Base-by-base conservation (phyloP, 2,888 invertebrate species). In the Drosophila meridiana region DNA sequence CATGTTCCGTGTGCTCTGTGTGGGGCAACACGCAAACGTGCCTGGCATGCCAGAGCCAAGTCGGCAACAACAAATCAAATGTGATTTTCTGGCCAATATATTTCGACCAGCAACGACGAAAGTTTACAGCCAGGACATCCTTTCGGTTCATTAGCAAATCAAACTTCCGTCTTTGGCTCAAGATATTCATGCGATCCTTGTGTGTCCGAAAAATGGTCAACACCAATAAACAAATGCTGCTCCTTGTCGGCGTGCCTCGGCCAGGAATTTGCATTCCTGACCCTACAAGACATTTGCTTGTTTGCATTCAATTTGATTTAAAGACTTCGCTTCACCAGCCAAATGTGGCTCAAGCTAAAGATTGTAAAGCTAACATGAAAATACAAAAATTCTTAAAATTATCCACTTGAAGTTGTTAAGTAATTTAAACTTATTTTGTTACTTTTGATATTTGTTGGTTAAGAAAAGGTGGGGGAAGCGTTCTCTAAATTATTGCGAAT, bases 121-220 rank as follows among this genome's bases (percentile, higher is more conserved):
- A 67, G 58, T 81, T 78, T 57, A 34, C 57, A 71, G 71, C 56
- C 72, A 71, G 73, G 71, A 83, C 73, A 73, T 79, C 76, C 76
- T 82, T 78, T 70, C 89, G 72, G 78, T 89, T 89, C 89, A 91
- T 89, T 91, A 91, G 88, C 90, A 89, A 90, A 91, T 90, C 88
- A 85, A 91, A 87, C 88, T 91, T 91, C 90, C 89, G 82, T 61
- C 80, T 82, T 68, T 45, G 30, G 64, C 74, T 43, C 68, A 84
- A 84, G 89, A 85, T 86, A 82, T 84, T 75, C 73, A 60, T 62
- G 52, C 59, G 68, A 59, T 57, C 58, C 61, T 11, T 52, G 50
- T 63, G 52, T 74, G 64, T 64, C 63, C 63, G n/a, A 69, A 70
- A 74, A 76, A 7, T 52, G 26, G 56, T 66, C 72, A 69, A 73